Base-by-base conservation (phyloP, 2,888 invertebrate species). In the Hermaeophaga mercurialis region DNA sequence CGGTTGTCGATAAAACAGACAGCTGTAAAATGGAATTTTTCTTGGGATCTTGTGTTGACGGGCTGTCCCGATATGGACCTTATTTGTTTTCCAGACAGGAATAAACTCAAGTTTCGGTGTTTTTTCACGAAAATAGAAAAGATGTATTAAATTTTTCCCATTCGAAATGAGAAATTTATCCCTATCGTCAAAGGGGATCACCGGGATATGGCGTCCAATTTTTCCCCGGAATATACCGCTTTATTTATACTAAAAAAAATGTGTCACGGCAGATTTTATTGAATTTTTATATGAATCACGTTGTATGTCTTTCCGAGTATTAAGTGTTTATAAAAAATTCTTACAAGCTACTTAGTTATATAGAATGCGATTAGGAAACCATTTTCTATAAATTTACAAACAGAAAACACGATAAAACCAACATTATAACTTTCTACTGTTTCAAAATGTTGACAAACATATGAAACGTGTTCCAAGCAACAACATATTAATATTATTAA, bases 1-100 rank as follows among this genome's bases (percentile, higher is more conserved):
- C 56, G 34, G 34, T 50, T 54, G 56, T 59, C 62, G 59, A 59
- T 62, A 56, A 56, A 61, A 56, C 54, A 54, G 54, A 54, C 59
- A 54, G 54, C 41, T 34, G 47, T 41, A 46, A 54, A 59, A 52
- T 52, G 52, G 52, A 43, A 43, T 43, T 43, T 43, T 43, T 43
- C 43, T 41, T 3, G 19, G 19, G 22, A 39, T n/a, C 46, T 47
- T 36, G 18, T 15, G 41, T 52, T 47, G 52, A 52, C 52, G 52
- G 15, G 43, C 41, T 26, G 52, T 52, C 41, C 34, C 43, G 33
- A 33, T 52, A 52, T 44, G 43, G 34, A 43, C 43, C 52, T 34
- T 52, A 52, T 52, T 52, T 52, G 52, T 52, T 52, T 44, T 34
- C 24, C 3, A 52, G 50, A 52, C 43, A 26, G 22, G 33, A 33